phyloP scores from a whole-genome alignment of 2,797 vertebrate genomes.

The Enteromius mattozi region DNA sequence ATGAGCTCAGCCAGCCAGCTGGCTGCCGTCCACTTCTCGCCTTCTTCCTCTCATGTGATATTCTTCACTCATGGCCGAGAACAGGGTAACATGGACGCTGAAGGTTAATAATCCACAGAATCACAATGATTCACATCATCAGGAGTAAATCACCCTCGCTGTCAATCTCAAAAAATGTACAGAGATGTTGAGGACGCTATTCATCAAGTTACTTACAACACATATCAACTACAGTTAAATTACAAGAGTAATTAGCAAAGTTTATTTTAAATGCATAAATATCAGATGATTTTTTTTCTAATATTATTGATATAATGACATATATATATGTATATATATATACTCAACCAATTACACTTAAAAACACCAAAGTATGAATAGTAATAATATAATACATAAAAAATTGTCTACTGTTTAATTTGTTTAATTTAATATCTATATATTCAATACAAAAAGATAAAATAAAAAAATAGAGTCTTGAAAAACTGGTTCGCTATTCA shows the following conservation, averaged over 20 bases:
- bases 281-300: too few relatives aligned
- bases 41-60: conserved; percentile 41
- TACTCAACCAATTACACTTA: background rate
- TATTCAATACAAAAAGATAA: too few relatives aligned
- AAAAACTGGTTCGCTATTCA: background rate
- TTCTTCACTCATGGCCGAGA: conserved; percentile 30
- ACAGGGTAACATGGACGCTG: conserved; percentile 46
- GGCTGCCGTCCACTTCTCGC: conserved; percentile 14
- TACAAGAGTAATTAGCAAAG: background rate
- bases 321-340: too few relatives aligned
- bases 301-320: too few relatives aligned
- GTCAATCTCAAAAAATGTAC: background rate
- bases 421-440: background rate
- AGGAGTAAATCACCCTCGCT: background rate
- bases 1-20: conserved; percentile 51
- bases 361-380: background rate
- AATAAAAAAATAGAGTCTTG: background rate
- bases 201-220: background rate
- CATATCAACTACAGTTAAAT: background rate
- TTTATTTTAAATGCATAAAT: too few relatives aligned
- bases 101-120: conserved; percentile 37
- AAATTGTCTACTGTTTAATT: background rate
- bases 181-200: background rate
- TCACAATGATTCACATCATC: background rate
- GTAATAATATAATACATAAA: background rate